Evolutionary conservation across 30 jellyfish, hydroid and myxozoan genomes (phyloP), one percentile per base, ranked within the genome.

Genomic region (Cassiopea andromeda): DNA sequence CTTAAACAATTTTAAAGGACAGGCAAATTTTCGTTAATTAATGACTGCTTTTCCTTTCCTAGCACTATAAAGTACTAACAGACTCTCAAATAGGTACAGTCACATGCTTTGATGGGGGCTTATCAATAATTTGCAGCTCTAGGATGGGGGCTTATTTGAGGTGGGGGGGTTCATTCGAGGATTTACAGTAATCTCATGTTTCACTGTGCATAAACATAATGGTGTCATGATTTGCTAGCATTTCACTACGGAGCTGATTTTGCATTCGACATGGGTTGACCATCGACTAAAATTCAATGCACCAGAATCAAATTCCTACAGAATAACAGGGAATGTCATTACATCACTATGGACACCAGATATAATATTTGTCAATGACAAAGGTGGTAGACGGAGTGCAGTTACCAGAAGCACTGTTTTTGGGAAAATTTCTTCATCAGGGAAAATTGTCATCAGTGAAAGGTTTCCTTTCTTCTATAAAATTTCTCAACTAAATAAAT

Each of bases 271-370:
- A 7, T 77, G 86, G 86, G 59, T 54, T 48, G 86, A 77, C 27
- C 60, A 77, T 5, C 27, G 86, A 17, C 73, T 77, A 15, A 16
- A 17, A 18, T 77, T 48, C 27, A 44, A 59, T 44, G 74, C 50
- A 49, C 17, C 48, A 7, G 49, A 77, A 54, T 48, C 75, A 18
- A 68, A 48, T 3, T n/a, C 75, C 13, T 77, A 49, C 74, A 18
- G 86, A 38, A 48, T 77, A 8, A 7, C 74, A 27, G 86, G 75
- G 14, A 49, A 77, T 77, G 71, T 50, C 47, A 77, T 77, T 3
- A 15, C 48, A 6, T 9, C 50, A 74, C 48, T 77, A 48, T 77
- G 86, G 86, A 77, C 86, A 18, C 86, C 86, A 77, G 86, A 77
- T 54, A 12, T 77, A 17, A 6, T 77, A 43, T 38, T 77, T n/a